A percentile compares a stretch with the other conserved stretches of the same genome.
phyloP scores from a whole-genome alignment of 1,140 invertebrate genomes.

The Dolichoris vasculosae region DNA sequence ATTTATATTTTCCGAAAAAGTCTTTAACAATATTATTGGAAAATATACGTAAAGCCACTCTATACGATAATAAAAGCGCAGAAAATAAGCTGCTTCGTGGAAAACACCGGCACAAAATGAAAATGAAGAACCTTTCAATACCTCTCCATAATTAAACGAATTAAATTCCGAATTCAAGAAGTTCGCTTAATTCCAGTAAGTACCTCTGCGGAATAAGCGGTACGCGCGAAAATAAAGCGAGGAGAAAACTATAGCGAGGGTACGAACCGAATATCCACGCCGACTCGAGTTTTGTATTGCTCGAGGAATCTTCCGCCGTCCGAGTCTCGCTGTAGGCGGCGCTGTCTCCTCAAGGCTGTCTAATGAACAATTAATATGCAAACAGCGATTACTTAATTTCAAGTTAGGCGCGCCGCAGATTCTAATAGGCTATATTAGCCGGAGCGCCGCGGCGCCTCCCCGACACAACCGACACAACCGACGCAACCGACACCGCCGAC shows the following conservation, averaged over 20 bases:
- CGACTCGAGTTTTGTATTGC: constrained; percentile 33
- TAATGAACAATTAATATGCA: constrained; percentile 74
- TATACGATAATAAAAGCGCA: neutral
- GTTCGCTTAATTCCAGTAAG: neutral
- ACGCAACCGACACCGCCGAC: too few relatives aligned
- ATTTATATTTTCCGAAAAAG: too few relatives aligned
- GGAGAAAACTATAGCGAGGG: constrained; percentile 6
- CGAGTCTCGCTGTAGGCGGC: neutral
- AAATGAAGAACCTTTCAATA: constrained; percentile 26
- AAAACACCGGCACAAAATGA: neutral
- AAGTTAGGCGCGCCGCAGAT: constrained; percentile 62
- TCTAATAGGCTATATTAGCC: constrained; percentile 61
- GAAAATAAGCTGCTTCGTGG: neutral
- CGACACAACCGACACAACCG: constrained; percentile 36
- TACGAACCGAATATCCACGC: neutral
- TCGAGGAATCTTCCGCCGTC: neutral
- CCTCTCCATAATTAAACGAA: constrained; percentile 28
- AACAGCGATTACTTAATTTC: constrained; percentile 72
- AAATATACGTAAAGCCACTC: too few relatives aligned
- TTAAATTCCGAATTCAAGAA: constrained; percentile 14
- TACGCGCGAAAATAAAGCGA: constrained; percentile 24
- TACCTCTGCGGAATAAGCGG: constrained; percentile 18
- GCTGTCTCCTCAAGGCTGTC: constrained; percentile 20
- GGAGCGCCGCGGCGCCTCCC: neutral
- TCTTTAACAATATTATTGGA: too few relatives aligned